Base-by-base conservation (phyloP, 2,888 invertebrate species). In the Cheilosia urbana region DNA sequence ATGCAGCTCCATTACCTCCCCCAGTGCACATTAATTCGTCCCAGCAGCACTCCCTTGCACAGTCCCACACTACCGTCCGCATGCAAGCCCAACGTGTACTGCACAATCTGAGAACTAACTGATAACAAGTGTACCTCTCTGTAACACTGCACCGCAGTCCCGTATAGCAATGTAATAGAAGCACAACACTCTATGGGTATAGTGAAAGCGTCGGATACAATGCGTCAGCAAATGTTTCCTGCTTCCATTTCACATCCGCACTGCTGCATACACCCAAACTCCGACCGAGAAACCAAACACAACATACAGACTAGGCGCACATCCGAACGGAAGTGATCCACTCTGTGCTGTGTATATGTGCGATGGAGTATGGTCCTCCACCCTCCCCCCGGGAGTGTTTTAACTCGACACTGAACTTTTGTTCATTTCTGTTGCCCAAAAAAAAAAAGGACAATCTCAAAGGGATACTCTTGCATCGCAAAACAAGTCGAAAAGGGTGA, bases 221-320 rank as follows among this genome's bases (percentile, higher is more conserved):
- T 75, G 84, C 84, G 84, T 84, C 84, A 84, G 84, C 80, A 84
- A 84, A 84, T 80, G 80, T 71, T 80, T 80, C 84, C 84, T 80
- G 79, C 69, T 80, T 69, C 73, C 63, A 84, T 75, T 79, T 84
- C 84, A 75, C 69, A 80, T 84, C 73, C 79, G 73, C 34, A 63
- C 42, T 49, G 71, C 49, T 19, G 17, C 45, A 21, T 19, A 11
- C 40, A 2, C 62, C 55, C 42, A 72, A 51, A 40, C 17, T 19
- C 24, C 21, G 21, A 11, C 13, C 17, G n/a, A 37, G 34, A 42
- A 51, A 21, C 49, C 17, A 57, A 45, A 65, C 49, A 34, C 19
- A 53, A 37, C 63, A 76, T 42, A 24, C 21, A 53, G 57, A 71
- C 77, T 73, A 77, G 78, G 78, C 82, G 79, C 62, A 73, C 79